Conservation (phyloP, 1,140 invertebrate species). For the Platorchestia sp. region DNA sequence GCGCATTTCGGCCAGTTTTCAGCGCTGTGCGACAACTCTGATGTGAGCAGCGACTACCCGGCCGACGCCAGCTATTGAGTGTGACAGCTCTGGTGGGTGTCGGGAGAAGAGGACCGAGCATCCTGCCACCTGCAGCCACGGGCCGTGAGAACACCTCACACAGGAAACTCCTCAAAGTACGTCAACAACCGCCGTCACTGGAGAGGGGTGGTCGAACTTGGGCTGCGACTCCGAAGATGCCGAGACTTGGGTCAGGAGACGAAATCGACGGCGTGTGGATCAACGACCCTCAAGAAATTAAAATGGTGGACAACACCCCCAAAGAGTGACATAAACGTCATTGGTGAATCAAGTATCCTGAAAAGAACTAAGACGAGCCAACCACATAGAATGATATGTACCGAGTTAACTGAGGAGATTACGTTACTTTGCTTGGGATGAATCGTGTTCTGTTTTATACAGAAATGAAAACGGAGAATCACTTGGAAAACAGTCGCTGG, state of each 20-base stretch:
- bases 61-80: not conserved
- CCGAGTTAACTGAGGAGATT: too few relatives aligned
- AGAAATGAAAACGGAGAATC: too few relatives aligned
- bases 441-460: too few relatives aligned
- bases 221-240: not conserved
- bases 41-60: not conserved
- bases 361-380: too few relatives aligned
- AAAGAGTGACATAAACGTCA: not conserved
- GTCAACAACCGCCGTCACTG: slow-evolving; percentile 17
- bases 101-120: slow-evolving; percentile 21
- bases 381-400: too few relatives aligned
- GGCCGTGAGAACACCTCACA: slow-evolving; percentile 20
- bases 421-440: too few relatives aligned
- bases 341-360: too few relatives aligned
- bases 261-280: not conserved
- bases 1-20: not conserved
- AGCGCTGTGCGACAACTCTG: not conserved
- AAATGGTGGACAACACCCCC: not conserved
- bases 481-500: too few relatives aligned
- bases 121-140: slow-evolving; percentile 16
- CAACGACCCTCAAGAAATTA: not conserved
- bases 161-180: slow-evolving; percentile 3
- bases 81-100: slow-evolving; percentile 14
- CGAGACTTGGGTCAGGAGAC: not conserved
- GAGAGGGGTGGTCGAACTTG: not conserved